A percentile compares a stretch with the other conserved stretches of the same genome.
phyloP scores from a whole-genome alignment of 2,797 vertebrate species.

The Enteromius unitaeniatus region DNA sequence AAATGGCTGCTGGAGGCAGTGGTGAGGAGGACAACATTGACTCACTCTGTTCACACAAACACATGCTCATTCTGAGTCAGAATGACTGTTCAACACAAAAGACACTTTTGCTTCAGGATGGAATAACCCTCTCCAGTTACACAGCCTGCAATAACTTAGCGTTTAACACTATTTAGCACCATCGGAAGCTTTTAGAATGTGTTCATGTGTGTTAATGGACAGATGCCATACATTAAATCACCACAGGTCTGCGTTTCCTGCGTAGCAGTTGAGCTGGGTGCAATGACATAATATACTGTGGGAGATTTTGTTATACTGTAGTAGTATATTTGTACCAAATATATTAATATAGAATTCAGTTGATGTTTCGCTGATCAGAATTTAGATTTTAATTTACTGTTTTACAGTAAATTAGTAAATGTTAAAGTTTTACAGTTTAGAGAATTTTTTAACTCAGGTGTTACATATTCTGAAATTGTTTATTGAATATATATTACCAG shows the following conservation, averaged over 20 bases:
- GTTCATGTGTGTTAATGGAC: background rate
- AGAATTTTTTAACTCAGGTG: background rate
- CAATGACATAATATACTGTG: background rate
- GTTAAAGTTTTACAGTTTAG: background rate
- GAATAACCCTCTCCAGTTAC: background rate
- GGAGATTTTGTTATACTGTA: background rate
- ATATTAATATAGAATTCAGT: background rate
- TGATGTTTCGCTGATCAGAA: background rate
- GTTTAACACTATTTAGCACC: slow-evolving; percentile 27
- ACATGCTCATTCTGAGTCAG: slow-evolving; percentile 31
- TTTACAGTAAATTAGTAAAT: too few species aligned
- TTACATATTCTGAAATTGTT: background rate
- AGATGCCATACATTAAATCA: background rate
- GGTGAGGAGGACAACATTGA: slow-evolving; percentile 16
- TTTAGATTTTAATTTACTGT: background rate
- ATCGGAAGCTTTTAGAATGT: slow-evolving; percentile 8
- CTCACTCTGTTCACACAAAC: slow-evolving; percentile 36
- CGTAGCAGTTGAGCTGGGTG: background rate
- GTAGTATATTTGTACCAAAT: background rate
- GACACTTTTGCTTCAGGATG: slow-evolving; percentile 14
- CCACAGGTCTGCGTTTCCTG: background rate
- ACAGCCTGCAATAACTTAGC: background rate
- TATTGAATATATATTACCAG: background rate
- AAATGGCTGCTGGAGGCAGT: slow-evolving; percentile 39
- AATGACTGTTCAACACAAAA: background rate